phyloP scores from a whole-genome alignment of 2,888 invertebrate genomes.

The Endotricha flammealis region DNA sequence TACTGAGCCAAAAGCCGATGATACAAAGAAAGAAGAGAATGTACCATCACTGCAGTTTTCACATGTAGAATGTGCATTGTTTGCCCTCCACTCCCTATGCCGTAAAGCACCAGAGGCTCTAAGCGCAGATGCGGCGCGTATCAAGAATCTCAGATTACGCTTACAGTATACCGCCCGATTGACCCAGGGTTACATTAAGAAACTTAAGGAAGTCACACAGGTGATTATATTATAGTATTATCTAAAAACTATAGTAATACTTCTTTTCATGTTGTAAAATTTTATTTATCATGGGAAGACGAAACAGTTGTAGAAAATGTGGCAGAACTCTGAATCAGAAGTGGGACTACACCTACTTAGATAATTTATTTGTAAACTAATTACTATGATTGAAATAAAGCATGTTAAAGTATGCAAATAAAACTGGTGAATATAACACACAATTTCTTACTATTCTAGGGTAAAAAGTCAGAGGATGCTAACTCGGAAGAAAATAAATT shows the following conservation, averaged over 20 bases:
- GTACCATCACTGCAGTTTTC: slow-evolving; percentile 95
- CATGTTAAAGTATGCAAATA: no score
- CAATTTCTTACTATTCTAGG: no score
- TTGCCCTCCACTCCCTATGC: slow-evolving; percentile 85
- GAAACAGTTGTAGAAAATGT: no score
- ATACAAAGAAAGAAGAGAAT: slow-evolving; percentile 43
- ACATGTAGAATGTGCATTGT: slow-evolving; percentile 94
- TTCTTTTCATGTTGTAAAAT: no score
- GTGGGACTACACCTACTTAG: no score
- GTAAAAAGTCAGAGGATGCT: slow-evolving; percentile 84
- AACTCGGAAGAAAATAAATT: slow-evolving; percentile 88
- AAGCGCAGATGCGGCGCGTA: slow-evolving; percentile 82
- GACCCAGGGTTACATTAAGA: slow-evolving; percentile 89
- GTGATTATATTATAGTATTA: slow-evolving; percentile 30
- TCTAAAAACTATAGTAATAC: background rate
- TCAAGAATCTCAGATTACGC: slow-evolving; percentile 91
- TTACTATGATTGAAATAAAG: no score
- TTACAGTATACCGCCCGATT: slow-evolving; percentile 95
- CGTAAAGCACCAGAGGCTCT: slow-evolving; percentile 86
- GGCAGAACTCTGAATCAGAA: no score
- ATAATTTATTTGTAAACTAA: no score
- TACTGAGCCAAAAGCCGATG: slow-evolving; percentile 45
- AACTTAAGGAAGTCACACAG: slow-evolving; percentile 81
- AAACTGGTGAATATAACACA: no score
- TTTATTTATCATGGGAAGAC: no score